Conservation (phyloP, 2,888 invertebrate genomes). For the Campopleginae sp. region DNA sequence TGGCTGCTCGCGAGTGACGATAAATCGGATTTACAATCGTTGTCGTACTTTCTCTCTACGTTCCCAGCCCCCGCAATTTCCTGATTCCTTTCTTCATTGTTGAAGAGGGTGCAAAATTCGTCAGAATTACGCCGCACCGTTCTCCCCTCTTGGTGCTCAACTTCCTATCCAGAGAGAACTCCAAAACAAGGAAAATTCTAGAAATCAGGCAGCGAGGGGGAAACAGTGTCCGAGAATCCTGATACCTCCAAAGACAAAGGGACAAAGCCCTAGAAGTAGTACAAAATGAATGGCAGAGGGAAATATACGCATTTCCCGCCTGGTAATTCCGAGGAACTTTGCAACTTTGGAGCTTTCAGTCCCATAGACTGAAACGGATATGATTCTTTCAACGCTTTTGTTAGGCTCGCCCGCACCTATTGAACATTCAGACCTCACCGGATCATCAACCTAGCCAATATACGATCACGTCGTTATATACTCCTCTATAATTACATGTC, state of each 20-base stretch:
- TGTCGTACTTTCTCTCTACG: slow-evolving; percentile 11
- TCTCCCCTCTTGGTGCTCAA: neutral
- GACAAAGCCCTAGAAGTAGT: slow-evolving; percentile 7
- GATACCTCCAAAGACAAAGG: slow-evolving; percentile 54
- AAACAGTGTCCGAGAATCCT: slow-evolving; percentile 27
- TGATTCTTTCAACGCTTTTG: slow-evolving; percentile 22
- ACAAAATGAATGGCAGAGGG: slow-evolving; percentile 28
- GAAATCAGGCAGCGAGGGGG: slow-evolving; percentile 3
- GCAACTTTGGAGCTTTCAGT: slow-evolving; percentile 41
- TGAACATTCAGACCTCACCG: slow-evolving; percentile 15
- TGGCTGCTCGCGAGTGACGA: slow-evolving; percentile 31
- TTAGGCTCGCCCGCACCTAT: slow-evolving; percentile 30
- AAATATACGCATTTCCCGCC: slow-evolving; percentile 26
- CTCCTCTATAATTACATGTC: slow-evolving; percentile 8
- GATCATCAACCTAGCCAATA: neutral
- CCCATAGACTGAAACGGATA: slow-evolving; percentile 46
- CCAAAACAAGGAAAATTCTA: slow-evolving; percentile 5
- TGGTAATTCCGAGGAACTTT: slow-evolving; percentile 49
- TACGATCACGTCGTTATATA: neutral
- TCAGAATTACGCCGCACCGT: neutral
- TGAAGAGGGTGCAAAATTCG: slow-evolving; percentile 30
- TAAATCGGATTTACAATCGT: slow-evolving; percentile 63
- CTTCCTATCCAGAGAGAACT: neutral
- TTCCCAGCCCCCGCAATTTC: neutral
- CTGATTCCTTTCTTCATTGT: slow-evolving; percentile 5